Evolutionary conservation across 1,140 invertebrate genomes (phyloP).

Genomic region (Bombus superbus): DNA sequence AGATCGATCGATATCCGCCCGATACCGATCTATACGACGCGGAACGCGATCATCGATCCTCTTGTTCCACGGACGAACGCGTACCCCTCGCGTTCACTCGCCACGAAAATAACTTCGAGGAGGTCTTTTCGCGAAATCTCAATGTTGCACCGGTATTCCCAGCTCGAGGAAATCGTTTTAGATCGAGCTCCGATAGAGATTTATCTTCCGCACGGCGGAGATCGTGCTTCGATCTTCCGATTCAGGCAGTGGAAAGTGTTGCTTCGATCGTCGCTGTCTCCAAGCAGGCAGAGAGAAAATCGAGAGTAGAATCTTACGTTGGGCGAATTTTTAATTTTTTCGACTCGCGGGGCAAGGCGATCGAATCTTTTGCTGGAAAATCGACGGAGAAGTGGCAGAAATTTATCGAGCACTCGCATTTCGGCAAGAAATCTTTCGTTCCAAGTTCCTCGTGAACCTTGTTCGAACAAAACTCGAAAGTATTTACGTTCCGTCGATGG

Average conservation of each 20-base stretch:
- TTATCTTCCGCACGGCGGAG: constrained; percentile 1
- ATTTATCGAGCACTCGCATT: too few species aligned
- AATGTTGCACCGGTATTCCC: constrained; percentile 10
- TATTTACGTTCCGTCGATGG: too few species aligned
- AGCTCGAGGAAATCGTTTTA: constrained; percentile 13
- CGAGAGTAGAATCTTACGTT: too few species aligned
- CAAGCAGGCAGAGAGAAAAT: too few species aligned
- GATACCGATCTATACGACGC: constrained; percentile 61
- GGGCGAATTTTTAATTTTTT: too few species aligned
- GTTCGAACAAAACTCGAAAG: too few species aligned
- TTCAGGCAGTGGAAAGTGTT: background rate
- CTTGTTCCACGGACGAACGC: background rate
- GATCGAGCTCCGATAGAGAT: constrained; percentile 32
- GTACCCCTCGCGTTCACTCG: background rate
- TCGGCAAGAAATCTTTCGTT: too few species aligned
- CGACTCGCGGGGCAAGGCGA: too few species aligned
- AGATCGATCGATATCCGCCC: constrained; percentile 66
- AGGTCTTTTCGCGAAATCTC: constrained; percentile 41
- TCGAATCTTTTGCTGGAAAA: too few species aligned
- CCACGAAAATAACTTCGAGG: constrained; percentile 50
- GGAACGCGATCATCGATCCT: constrained; percentile 38
- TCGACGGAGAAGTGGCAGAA: too few species aligned
- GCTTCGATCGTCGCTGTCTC: background rate
- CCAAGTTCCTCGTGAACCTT: too few species aligned
- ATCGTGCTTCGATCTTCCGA: constrained; percentile 1